Evolutionary conservation across 2,888 invertebrate species (phyloP).

Genomic region (Marasmarcha lunaedactyla): DNA sequence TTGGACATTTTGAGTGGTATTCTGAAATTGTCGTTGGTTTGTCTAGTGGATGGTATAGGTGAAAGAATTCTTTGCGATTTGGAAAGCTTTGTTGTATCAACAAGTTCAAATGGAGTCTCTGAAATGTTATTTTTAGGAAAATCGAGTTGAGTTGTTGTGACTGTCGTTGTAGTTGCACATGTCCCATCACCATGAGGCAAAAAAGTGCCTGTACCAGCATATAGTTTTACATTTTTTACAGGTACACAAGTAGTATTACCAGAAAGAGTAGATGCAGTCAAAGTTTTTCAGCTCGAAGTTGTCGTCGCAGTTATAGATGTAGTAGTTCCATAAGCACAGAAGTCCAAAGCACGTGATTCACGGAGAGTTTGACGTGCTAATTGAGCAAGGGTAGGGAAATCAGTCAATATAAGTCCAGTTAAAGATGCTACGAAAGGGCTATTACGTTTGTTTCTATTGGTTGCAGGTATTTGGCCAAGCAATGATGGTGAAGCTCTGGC

Average conservation of each 20-base stretch:
- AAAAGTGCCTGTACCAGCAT: too few relatives aligned
- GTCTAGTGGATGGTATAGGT: too few relatives aligned
- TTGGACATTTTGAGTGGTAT: not conserved
- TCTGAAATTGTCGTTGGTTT: too few relatives aligned
- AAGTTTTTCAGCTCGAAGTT: constrained; percentile 15
- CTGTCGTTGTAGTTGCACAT: too few relatives aligned
- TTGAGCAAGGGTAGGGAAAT: constrained; percentile 1
- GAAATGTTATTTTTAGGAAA: too few relatives aligned
- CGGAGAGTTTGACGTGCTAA: constrained; percentile 1
- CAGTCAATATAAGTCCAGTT: not conserved
- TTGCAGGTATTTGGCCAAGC: not conserved
- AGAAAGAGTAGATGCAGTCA: constrained; percentile 9
- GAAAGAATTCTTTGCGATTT: too few relatives aligned
- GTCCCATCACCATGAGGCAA: too few relatives aligned
- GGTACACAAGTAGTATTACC: not conserved
- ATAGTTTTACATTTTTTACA: too few relatives aligned
- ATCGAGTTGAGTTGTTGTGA: too few relatives aligned
- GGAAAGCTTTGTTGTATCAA: too few relatives aligned
- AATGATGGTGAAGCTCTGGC: not conserved
- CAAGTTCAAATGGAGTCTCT: too few relatives aligned
- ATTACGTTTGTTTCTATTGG: not conserved
- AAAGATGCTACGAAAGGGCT: not conserved
- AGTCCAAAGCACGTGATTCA: constrained; percentile 2
- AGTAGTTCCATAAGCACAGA: constrained; percentile 7
- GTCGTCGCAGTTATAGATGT: constrained; percentile 17